Percentiles rank a stretch among this genome's conserved stretches.
Conservation (phyloP, 2,888 invertebrate genomes). For the Drosophila koepferae region DNA sequence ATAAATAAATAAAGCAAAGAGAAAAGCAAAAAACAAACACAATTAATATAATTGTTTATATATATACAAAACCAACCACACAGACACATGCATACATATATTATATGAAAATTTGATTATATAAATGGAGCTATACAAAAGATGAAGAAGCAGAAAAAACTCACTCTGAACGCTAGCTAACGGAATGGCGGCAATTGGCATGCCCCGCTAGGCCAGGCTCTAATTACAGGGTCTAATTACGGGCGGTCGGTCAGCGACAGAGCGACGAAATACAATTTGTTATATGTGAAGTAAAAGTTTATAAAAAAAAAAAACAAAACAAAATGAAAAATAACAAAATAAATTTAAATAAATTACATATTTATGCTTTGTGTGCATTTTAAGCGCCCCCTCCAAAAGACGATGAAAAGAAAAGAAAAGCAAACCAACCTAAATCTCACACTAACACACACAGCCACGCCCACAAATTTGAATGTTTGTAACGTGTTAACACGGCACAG, state of each 20-base stretch:
- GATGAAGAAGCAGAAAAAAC: neutral
- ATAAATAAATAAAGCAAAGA: conserved; percentile 34
- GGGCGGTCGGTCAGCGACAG: neutral
- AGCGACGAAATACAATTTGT: conserved; percentile 54
- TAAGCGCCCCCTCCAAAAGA: conserved; percentile 39
- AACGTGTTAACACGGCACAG: conserved; percentile 71
- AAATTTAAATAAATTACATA: conserved; percentile 48
- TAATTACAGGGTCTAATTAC: neutral
- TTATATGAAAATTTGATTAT: conserved; percentile 74
- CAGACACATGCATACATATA: conserved; percentile 72
- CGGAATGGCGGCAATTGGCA: conserved; percentile 1
- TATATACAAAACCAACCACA: conserved; percentile 69
- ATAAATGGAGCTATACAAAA: conserved; percentile 74
- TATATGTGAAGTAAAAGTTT: conserved; percentile 70
- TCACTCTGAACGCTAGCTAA: conserved; percentile 48
- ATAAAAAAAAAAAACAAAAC: conserved; percentile 59
- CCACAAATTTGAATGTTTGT: conserved; percentile 67
- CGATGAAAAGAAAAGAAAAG: neutral
- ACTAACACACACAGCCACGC: conserved; percentile 44
- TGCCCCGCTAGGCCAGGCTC: neutral
- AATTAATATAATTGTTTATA: conserved; percentile 80
- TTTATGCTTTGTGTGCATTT: conserved; percentile 79
- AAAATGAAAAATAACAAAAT: conserved; percentile 12
- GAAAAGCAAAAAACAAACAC: conserved; percentile 55
- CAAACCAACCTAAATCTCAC: conserved; percentile 12